Base-by-base conservation (phyloP, 2,797 vertebrate species). In the Tarsius wallacei region DNA sequence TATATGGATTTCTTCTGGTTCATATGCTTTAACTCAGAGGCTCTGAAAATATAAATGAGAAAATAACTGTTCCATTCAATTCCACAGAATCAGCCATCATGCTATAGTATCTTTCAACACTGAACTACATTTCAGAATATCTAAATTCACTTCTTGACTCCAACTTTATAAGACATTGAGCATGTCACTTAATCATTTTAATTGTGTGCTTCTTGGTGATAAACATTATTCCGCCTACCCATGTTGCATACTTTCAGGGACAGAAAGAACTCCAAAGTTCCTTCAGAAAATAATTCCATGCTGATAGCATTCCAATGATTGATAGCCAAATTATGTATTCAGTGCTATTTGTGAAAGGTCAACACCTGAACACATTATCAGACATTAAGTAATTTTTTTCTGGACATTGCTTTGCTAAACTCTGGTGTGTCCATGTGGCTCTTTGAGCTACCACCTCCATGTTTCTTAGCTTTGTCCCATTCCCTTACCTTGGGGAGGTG, bases 301-400 rank as follows among this genome's bases (percentile, higher is more conserved):
- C 26, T 12, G 31, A 76, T 90, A 31, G 5, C 28, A 2, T 53
- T 19, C 15, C 28, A 24, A 10, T 77, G 53, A 91, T 15, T 84
- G 63, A 95, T 91, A 96, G 6, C 9, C 55, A 93, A n/a, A 28
- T 73, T 84, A 87, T 51, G 1, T 66, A 63, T 61, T 64, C n/a
- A 59, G 4, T 61, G 11, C 17, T 89, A 0, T 84, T 59, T 74
- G 59, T 61, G 26, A 61, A 21, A 90, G 16, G 28, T 36, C 14
- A 63, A 51, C 3, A 71, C 15, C 42, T 76, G 53, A 80, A 91
- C n/a, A 28, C 15, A 77, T 63, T 31, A 63, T 21, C 26, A 94
- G 5, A 12, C 21, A 61, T 28, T 42, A 36, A 87, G 64, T 14
- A 64, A 59, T 76, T 42, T 42, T 42, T 42, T 42, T 5, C 42